Evolutionary conservation across 2,113 vertebrate genomes (phyloP), one percentile per base, ranked within the genome.

Genomic region (Trogon melanurus): DNA sequence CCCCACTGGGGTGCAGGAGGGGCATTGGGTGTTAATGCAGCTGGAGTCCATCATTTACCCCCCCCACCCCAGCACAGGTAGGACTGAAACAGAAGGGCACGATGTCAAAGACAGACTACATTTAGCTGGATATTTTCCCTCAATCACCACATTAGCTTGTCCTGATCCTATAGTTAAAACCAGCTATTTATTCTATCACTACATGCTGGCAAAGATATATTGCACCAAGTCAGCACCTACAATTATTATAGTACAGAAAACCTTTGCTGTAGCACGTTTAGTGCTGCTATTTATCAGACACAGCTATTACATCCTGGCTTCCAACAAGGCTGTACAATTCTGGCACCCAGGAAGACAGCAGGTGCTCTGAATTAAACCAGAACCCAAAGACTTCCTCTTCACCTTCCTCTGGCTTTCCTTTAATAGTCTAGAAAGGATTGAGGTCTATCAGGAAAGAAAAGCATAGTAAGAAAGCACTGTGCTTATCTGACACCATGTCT

Each of bases 211-310:
- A 91, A 94, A 96, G 97, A 97, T 97, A 92, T 95, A 98, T 97
- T 91, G 91, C 93, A 90, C n/a, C 56, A 89, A 96, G 95, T 97
- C 95, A 96, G 88, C 18, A 94, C 88, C 92, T 96, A 97, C 97
- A 97, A 97, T 97, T 96, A 98, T 97, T 97, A 97, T 92, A 94
- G 94, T 83, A 95, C 91, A 86, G 90, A 93, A 97, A 96, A 93
- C 93, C 92, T 97, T 97, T 95, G 96, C 96, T 96, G 96, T 96
- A 97, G 94, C 95, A 97, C n/a, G 48, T 96, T 94, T 96, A 96
- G 91, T 95, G 89, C 88, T 79, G 96, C 94, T 96, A 97, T 97
- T 97, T 97, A 97, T 97, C 97, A 96, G 96, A 87, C 79, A 94
- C 91, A 91, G 75, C 96, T 95, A 96, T 97, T 97, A 96, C 78